Conservation (phyloP, 2,113 vertebrate species). For the Bos indicus region DNA sequence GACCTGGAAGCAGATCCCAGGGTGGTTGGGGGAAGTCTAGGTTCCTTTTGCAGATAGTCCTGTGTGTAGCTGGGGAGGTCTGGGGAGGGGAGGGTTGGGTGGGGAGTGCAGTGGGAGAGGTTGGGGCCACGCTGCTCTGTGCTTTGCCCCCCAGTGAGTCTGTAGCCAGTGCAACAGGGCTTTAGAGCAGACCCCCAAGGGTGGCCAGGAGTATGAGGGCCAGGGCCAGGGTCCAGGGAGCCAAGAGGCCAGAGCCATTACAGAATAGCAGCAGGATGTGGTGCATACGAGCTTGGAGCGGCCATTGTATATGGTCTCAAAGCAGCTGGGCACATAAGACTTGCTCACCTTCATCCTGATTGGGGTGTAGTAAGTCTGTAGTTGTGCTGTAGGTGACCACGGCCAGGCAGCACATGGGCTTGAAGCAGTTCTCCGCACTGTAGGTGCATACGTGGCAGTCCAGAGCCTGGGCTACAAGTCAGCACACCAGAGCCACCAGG, state of each 20-base stretch:
- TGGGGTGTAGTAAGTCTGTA: background rate
- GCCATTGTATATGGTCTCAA: background rate
- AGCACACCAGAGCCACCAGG: background rate
- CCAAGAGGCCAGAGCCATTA: background rate
- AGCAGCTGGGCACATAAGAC: background rate
- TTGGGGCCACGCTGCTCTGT: background rate
- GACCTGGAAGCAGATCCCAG: background rate
- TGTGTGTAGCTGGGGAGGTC: background rate
- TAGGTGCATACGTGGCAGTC: background rate
- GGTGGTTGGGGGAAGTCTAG: background rate
- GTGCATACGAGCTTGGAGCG: accelerated
- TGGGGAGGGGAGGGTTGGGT: background rate
- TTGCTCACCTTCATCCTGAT: background rate
- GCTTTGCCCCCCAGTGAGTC: background rate
- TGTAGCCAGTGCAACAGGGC: background rate
- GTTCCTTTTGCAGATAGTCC: background rate
- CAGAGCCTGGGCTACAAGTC: background rate
- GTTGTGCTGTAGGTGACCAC: accelerated
- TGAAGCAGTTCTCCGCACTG: background rate
- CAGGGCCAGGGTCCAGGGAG: background rate
- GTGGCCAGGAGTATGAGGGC: background rate
- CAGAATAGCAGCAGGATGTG: background rate
- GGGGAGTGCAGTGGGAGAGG: background rate
- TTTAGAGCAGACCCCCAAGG: background rate
- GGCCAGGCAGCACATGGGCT: background rate